Conservation (phyloP, 2,113 vertebrate genomes). For the human (Homo sapiens) region GRCh38 chr20:9323501-9324000, state of each 20-base stretch:
- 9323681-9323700: not conserved
- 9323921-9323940: not conserved
- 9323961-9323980: not conserved
- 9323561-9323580: not conserved
- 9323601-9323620: not conserved
- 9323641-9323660: not conserved
- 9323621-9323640: not conserved
- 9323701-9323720: accelerated
- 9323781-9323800: not conserved
- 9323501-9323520: not conserved
- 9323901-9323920: not conserved
- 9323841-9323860: accelerated
- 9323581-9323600: not conserved
- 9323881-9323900: not conserved
- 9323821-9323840: not conserved
- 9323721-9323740: accelerated
- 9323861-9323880: accelerated
- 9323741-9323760: accelerated
- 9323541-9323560: constrained; percentile 6
- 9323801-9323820: not conserved
- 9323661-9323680: not conserved
- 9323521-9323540: not conserved
- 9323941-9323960: not conserved
- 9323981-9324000: not conserved
- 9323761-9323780: not conserved